Conservation (phyloP, 2,888 invertebrate genomes). For the Barypeithes pellucidus region DNA sequence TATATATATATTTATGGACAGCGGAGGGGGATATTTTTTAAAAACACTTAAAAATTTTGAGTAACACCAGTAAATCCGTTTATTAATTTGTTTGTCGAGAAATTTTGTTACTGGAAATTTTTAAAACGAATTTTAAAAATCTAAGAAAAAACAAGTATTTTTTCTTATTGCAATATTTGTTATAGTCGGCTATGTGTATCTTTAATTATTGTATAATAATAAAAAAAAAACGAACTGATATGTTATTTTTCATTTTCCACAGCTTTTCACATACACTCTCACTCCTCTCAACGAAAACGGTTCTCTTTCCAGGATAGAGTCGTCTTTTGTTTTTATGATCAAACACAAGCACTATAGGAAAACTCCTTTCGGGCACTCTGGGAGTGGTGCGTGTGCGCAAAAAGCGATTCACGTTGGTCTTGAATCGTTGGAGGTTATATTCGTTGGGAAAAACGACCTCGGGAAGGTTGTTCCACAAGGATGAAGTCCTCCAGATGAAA, state of each 20-base stretch:
- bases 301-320: no score
- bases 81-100: slow-evolving; percentile 3
- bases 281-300: no score
- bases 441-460: no score
- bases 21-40: slow-evolving; percentile 6
- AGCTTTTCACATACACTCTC: not conserved
- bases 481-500: no score
- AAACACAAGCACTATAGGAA: no score
- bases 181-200: slow-evolving; percentile 69
- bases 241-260: slow-evolving; percentile 3
- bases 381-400: no score
- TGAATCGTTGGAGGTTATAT: no score
- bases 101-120: slow-evolving; percentile 23
- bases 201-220: slow-evolving; percentile 68
- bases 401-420: no score
- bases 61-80: slow-evolving; percentile 3
- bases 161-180: slow-evolving; percentile 69
- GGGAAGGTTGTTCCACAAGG: no score
- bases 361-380: no score
- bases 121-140: slow-evolving; percentile 6
- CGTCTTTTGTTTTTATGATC: no score
- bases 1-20: no score
- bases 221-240: slow-evolving; percentile 61
- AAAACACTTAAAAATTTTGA: slow-evolving; percentile 12
- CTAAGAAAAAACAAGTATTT: slow-evolving; percentile 62